These are phyloP conservation scores for Thinocorus orbignyianus DNA, from an alignment of 2,113 vertebrate genomes.

Conservation along the genomic window DNA sequence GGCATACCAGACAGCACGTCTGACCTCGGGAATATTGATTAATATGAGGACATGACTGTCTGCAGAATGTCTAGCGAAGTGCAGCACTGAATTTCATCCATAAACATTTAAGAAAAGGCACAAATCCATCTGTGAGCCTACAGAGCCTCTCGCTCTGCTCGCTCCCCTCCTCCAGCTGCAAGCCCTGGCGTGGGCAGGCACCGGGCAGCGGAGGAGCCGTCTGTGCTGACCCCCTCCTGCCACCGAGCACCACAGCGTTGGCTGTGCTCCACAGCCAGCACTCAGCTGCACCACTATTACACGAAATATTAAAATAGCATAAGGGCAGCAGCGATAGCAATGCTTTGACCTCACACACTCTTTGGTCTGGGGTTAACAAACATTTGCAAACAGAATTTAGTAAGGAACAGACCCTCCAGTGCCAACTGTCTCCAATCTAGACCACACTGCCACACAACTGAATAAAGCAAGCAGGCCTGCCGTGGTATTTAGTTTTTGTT, in stretches of 20 bases:
- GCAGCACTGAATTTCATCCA: slow-evolving; percentile 26
- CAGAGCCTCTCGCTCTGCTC: not conserved
- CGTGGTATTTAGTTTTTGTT: not conserved
- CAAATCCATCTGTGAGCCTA: slow-evolving; percentile 50
- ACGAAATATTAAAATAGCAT: not conserved
- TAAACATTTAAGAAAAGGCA: slow-evolving; percentile 43
- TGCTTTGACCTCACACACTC: not conserved
- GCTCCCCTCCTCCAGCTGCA: not conserved
- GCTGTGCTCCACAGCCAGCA: not conserved
- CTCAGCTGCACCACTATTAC: not conserved
- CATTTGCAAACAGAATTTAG: not conserved
- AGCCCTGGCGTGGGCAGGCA: not conserved
- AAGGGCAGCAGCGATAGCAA: not conserved
- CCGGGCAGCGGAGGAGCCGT: not conserved
- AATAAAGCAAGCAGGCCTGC: not conserved
- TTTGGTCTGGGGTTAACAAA: not conserved
- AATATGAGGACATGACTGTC: slow-evolving; percentile 36
- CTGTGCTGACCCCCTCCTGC: not conserved
- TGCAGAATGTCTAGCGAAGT: not conserved
- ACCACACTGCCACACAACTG: rapidly evolving
- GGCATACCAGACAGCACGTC: not conserved
- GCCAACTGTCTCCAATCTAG: not conserved
- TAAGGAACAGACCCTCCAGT: not conserved
- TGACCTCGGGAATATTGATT: not conserved
- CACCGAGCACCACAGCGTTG: rapidly evolving